Evolutionary conservation across 1,140 invertebrate species (phyloP), one percentile per base, ranked within the genome.

Genomic region (Drosophila mayri): DNA sequence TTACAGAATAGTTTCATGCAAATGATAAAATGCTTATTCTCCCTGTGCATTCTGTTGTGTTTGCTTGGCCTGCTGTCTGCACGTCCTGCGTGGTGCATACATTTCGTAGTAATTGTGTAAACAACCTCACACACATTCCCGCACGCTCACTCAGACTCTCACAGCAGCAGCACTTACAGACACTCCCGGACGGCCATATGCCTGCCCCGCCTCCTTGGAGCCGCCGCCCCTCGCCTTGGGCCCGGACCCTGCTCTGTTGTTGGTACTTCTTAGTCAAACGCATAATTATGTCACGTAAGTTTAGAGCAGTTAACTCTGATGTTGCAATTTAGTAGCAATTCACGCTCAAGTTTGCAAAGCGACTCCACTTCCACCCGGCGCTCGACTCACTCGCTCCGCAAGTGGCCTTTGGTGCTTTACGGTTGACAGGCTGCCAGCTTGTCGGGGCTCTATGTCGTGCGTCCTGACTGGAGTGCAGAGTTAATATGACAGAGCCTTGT

Each of bases 251-350:
- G 22, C 11, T 54, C 44, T 59, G 57, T 63, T 79, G 84, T 62
- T 70, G 68, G 55, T 70, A 66, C 84, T 67, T 75, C 76, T 80
- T 88, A 83, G 84, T 78, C 76, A 87, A 88, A 81, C 79, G 85
- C 85, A 90, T 90, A 90, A 90, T 90, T 90, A 90, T 90, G 85
- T 90, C 85, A 90, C 85, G 85, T 90, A 90, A 90, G 85, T 88
- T 90, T 90, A 90, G 76, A 90, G 85, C 81, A 90, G 85, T 90
- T 90, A 90, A 84, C 85, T 88, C 74, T 71, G 68, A 77, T 88
- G 80, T 88, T 81, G 85, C 81, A 81, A 81, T 88, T 80, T 84
- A 88, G 76, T 84, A 76, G 84, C 85, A 75, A 88, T 88, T 88
- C 67, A 84, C 80, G 78, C 84, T 74, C 72, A 76, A 86, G 70